Conservation (phyloP, 2,888 invertebrate genomes). For the Pyrgus malvae region DNA sequence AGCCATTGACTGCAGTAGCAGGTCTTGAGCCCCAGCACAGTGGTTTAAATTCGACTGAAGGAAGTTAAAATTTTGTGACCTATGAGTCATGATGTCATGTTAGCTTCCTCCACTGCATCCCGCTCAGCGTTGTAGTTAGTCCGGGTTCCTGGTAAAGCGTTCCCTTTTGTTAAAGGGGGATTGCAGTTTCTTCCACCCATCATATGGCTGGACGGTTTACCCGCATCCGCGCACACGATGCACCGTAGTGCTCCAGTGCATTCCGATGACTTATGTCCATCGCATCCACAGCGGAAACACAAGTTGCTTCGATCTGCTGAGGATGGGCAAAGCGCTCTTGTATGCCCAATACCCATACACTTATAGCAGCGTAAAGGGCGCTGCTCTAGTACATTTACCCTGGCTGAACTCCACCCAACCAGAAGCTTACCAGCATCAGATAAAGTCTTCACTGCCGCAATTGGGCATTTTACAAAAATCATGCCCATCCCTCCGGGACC, state of each 20-base stretch:
- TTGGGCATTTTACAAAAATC: neutral
- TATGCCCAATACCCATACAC: neutral
- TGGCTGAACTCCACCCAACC: neutral
- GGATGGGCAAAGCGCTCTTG: neutral
- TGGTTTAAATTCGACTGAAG: neutral
- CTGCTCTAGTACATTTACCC: neutral
- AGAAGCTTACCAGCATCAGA: neutral
- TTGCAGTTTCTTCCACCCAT: neutral
- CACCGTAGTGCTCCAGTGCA: neutral
- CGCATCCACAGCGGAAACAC: neutral
- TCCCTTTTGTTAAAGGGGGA: neutral
- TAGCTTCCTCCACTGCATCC: neutral
- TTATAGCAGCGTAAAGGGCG: neutral
- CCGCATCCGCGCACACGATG: neutral
- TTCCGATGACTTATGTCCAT: neutral
- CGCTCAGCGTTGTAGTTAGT: neutral
- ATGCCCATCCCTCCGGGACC: neutral
- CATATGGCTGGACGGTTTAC: neutral
- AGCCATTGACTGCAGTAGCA: neutral
- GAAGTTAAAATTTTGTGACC: neutral
- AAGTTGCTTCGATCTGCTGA: neutral
- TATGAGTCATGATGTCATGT: neutral
- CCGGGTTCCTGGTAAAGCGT: neutral
- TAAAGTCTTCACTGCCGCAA: neutral
- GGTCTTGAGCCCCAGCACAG: too few relatives aligned